phyloP scores from a whole-genome alignment of 1,140 invertebrate genomes.

The Proales similis region DNA sequence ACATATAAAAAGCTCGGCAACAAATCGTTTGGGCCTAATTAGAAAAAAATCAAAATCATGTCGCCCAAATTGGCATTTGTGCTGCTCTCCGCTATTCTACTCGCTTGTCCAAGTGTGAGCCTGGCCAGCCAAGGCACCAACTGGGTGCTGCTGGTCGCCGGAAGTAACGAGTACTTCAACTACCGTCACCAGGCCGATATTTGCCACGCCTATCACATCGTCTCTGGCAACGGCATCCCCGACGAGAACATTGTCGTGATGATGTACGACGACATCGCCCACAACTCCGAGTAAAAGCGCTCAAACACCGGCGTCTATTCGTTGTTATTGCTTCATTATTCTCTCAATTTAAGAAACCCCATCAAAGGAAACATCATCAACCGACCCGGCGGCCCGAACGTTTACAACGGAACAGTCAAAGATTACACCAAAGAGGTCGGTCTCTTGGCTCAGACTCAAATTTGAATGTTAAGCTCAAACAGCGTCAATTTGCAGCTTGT shows the following conservation, averaged over 20 bases:
- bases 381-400: slow-evolving; percentile 58
- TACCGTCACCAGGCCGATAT: slow-evolving; percentile 63
- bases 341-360: slow-evolving; percentile 55
- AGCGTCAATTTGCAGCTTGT: slow-evolving; percentile 55
- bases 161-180: slow-evolving; percentile 58
- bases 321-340: slow-evolving; percentile 6
- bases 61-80: no score
- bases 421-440: slow-evolving; percentile 58
- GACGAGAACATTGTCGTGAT: slow-evolving; percentile 60
- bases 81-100: no score
- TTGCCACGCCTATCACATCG: slow-evolving; percentile 61
- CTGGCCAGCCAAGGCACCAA: slow-evolving; percentile 47
- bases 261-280: slow-evolving; percentile 63
- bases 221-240: slow-evolving; percentile 58
- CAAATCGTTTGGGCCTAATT: no score
- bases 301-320: not conserved
- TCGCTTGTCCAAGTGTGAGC: no score
- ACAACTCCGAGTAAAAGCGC: slow-evolving; percentile 55
- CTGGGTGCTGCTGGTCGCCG: slow-evolving; percentile 61
- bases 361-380: slow-evolving; percentile 59
- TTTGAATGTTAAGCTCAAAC: no score
- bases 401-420: slow-evolving; percentile 58
- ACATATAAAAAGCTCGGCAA: no score
- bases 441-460: no score
- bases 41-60: no score